Conservation (phyloP, 2,113 vertebrate genomes). For the Acanthochromis polyacanthus region DNA sequence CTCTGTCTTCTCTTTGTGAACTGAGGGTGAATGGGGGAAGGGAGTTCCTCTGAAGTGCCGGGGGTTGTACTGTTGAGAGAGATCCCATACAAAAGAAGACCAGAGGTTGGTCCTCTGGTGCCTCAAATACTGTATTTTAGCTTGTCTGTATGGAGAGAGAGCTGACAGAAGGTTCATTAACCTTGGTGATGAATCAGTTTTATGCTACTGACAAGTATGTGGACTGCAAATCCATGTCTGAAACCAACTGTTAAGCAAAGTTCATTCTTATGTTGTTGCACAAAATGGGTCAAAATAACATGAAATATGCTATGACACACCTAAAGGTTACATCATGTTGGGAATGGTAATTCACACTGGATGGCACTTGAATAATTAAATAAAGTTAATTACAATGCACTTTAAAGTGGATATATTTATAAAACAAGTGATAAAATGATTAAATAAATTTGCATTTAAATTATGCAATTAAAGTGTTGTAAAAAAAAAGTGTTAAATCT, state of each 20-base stretch:
- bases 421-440: neutral
- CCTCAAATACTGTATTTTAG: conserved; percentile 36
- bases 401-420: conserved; percentile 14
- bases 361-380: neutral
- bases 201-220: conserved; percentile 3
- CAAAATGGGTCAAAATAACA: neutral
- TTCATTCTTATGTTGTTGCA: neutral
- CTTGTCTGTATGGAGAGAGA: conserved; percentile 31
- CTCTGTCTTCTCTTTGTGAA: conserved; percentile 69
- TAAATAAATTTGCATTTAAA: conserved; percentile 39
- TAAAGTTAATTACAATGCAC: conserved; percentile 4
- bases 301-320: conserved; percentile 7
- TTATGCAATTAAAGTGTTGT: conserved; percentile 4
- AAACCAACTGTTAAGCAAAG: neutral
- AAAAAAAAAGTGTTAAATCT: conserved; percentile 13
- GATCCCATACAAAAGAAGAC: conserved; percentile 56
- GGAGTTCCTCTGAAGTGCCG: conserved; percentile 42
- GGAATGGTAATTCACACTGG: too few species aligned
- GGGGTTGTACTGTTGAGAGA: conserved; percentile 43
- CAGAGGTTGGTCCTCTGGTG: conserved; percentile 47
- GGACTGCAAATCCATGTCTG: neutral
- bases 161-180: conserved; percentile 35
- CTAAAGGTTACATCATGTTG: conserved; percentile 4
- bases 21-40: conserved; percentile 34
- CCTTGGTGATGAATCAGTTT: conserved; percentile 32